Conservation (phyloP, 2,888 invertebrate genomes). For the Heliothis peltigera region DNA sequence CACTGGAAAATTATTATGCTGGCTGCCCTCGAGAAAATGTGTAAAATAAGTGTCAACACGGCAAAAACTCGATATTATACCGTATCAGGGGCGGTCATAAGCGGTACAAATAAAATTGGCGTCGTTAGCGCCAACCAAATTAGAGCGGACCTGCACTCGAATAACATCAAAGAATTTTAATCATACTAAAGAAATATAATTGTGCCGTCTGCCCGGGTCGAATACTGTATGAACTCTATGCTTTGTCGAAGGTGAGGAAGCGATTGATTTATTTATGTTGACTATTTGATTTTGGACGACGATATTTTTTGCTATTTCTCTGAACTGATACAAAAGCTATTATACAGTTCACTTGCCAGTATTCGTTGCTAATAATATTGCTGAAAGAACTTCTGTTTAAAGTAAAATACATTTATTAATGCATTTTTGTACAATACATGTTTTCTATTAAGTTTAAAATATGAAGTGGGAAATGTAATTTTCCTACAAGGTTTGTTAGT, state of each 20-base stretch:
- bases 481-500: too few species aligned
- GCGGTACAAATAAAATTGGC: constrained; percentile 60
- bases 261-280: constrained; percentile 50
- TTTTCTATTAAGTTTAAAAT: too few species aligned
- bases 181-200: constrained; percentile 59
- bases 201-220: constrained; percentile 44
- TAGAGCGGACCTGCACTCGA: constrained; percentile 55
- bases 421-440: too few species aligned
- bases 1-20: constrained; percentile 40
- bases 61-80: constrained; percentile 46
- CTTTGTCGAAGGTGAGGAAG: constrained; percentile 48
- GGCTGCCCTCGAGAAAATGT: constrained; percentile 7
- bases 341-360: constrained; percentile 35
- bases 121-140: constrained; percentile 63
- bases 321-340: constrained; percentile 33
- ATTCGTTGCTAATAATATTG: constrained; percentile 40
- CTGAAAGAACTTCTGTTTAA: constrained; percentile 3
- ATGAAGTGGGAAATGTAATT: too few species aligned
- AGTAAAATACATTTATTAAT: not conserved
- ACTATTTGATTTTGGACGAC: constrained; percentile 27
- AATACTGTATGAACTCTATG: constrained; percentile 54
- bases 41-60: constrained; percentile 41
- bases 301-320: constrained; percentile 36
- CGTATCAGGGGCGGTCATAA: constrained; percentile 39
- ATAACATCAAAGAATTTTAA: constrained; percentile 63